Percentiles rank a stretch among this genome's conserved stretches.
These are phyloP conservation scores for Apotomis capreana DNA, from an alignment of 2,888 invertebrate species.

Conservation along the genomic window DNA sequence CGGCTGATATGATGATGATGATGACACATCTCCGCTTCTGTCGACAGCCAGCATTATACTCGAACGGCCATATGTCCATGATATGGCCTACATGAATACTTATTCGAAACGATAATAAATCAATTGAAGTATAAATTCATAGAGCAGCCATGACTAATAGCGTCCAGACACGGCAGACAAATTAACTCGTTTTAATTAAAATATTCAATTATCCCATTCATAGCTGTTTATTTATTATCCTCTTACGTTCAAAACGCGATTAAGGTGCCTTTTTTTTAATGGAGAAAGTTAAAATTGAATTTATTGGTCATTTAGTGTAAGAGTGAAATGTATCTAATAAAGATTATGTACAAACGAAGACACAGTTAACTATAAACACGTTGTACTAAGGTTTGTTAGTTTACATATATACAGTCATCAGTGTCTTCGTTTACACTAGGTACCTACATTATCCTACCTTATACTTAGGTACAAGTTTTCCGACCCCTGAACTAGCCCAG, in stretches of 20 bases:
- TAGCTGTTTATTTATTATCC: slow-evolving; percentile 25
- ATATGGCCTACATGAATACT: slow-evolving; percentile 3
- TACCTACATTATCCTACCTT: too few relatives aligned
- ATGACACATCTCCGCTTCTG: too few relatives aligned
- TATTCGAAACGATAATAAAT: slow-evolving; percentile 29
- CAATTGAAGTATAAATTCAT: slow-evolving; percentile 22
- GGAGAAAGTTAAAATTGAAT: slow-evolving; percentile 25
- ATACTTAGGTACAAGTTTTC: too few relatives aligned
- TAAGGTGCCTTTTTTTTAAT: background rate
- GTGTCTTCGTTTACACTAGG: too few relatives aligned
- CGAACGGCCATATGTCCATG: too few relatives aligned
- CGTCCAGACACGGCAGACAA: slow-evolving; percentile 34
- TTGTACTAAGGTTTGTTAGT: too few relatives aligned
- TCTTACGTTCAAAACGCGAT: slow-evolving; percentile 3
- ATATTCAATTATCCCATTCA: slow-evolving; percentile 37
- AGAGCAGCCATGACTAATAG: slow-evolving; percentile 35
- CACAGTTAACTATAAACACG: too few relatives aligned
- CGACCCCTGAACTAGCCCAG: too few relatives aligned
- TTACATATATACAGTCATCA: too few relatives aligned
- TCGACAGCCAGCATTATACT: too few relatives aligned
- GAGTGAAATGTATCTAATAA: background rate
- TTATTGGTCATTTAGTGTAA: background rate
- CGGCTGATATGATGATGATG: too few relatives aligned
- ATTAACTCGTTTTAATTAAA: slow-evolving; percentile 39
- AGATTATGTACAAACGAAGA: too few relatives aligned